phyloP scores from a whole-genome alignment of 2,113 vertebrate genomes.

The Prochilodus magdalenae region DNA sequence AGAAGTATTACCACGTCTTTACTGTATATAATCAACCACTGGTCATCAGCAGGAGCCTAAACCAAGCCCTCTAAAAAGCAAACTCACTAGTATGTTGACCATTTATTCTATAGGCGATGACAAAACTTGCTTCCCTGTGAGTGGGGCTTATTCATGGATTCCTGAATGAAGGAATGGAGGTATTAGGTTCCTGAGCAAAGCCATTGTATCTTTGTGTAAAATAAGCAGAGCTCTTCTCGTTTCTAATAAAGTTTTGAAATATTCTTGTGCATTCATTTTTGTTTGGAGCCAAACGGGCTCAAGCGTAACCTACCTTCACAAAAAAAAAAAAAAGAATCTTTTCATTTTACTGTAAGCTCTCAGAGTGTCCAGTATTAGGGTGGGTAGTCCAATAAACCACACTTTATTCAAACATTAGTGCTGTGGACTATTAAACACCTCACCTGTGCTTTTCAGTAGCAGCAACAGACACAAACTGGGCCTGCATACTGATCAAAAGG shows the following conservation, averaged over 20 bases:
- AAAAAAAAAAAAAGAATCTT: too few species aligned
- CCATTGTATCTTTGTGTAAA: slow-evolving; percentile 87
- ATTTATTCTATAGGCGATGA: slow-evolving; percentile 65
- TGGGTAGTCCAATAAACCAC: too few species aligned
- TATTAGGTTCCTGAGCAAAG: slow-evolving; percentile 86
- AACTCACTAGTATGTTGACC: slow-evolving; percentile 77
- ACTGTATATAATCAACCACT: slow-evolving; percentile 79
- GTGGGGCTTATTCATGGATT: slow-evolving; percentile 79
- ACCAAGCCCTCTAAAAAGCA: slow-evolving; percentile 74
- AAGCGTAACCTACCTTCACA: too few species aligned
- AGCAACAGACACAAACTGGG: background rate
- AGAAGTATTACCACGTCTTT: slow-evolving; percentile 82
- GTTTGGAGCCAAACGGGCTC: background rate
- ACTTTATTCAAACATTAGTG: too few species aligned
- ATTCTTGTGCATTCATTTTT: slow-evolving; percentile 35
- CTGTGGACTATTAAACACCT: too few species aligned
- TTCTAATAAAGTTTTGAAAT: slow-evolving; percentile 96
- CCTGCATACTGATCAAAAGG: background rate
- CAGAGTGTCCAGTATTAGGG: too few species aligned
- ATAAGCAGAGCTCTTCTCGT: slow-evolving; percentile 84
- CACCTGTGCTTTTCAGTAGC: too few species aligned
- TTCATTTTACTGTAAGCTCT: background rate
- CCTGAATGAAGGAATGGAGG: slow-evolving; percentile 84
- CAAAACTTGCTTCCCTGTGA: slow-evolving; percentile 67
- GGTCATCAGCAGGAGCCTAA: slow-evolving; percentile 76